Evolutionary conservation across 2,113 vertebrate genomes (phyloP), one percentile per base, ranked within the genome.

Genomic region (Oryzias celebensis): DNA sequence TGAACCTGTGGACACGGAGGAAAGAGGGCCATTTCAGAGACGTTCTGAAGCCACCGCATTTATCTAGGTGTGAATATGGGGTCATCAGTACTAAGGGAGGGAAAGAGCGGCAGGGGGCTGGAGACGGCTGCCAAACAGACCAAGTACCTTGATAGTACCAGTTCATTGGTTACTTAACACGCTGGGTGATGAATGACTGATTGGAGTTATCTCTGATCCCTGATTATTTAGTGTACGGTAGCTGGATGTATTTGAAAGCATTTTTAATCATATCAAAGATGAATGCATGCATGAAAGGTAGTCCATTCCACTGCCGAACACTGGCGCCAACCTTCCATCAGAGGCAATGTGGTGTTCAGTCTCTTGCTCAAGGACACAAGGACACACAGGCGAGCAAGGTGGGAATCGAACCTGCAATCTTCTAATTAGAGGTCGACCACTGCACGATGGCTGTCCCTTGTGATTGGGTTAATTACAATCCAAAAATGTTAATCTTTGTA

Each of bases 81-180:
- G 87, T 89, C 85, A 82, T 46, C 65, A 17, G 2, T 85, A 62
- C 47, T 53, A 76, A 36, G 63, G 83, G 80, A 71, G 75, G 77
- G 63, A 18, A 72, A 62, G 55, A 87, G 53, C 87, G 81, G 82
- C 84, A 72, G 86, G 87, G 77, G 58, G 76, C 85, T 84, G 87
- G 87, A 90, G 89, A 88, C 87, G 64, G 71, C 48, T 53, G 73
- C 72, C 77, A 71, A 75, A 84, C 60, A 66, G 49, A 61, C 55
- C 62, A 70, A 36, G 43, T 31, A 60, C 56, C 47, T 22, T 42
- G 44, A 71, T 68, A 52, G 64, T 65, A 22, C 71, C 69, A 48
- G 65, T 56, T 70, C 67, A 71, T 76, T 57, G 68, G 60, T 66
- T 73, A 52, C 17, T 68, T 52, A 52, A 62, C 58, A 65, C 42